Percentiles rank a stretch among this genome's conserved stretches.
phyloP scores from a whole-genome alignment of 2,797 vertebrate species.

The Sebastiscus albofasciatus region DNA sequence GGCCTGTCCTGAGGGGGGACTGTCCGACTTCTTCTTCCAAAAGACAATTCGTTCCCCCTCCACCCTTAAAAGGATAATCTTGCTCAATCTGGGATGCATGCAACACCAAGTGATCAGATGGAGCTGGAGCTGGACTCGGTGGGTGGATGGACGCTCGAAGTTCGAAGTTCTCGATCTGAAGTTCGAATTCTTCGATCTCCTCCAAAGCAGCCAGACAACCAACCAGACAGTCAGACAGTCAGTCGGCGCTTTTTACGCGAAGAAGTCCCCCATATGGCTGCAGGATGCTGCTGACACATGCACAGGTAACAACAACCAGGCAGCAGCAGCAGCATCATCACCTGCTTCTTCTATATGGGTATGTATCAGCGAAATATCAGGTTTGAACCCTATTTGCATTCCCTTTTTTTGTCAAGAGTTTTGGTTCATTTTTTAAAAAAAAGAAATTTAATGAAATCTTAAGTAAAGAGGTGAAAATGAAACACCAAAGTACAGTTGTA shows the following conservation, averaged over 20 bases:
- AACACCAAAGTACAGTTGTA: no score
- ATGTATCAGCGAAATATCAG: slow-evolving; percentile 45
- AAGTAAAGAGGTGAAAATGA: no score
- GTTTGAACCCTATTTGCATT: neutral
- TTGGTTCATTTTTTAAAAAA: no score
- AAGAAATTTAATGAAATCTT: no score
- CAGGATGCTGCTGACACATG: slow-evolving; percentile 74
- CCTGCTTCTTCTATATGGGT: slow-evolving; percentile 40
- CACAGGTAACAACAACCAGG: slow-evolving; percentile 50
- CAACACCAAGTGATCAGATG: slow-evolving; percentile 68
- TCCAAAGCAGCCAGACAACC: slow-evolving; percentile 52
- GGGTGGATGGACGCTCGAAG: slow-evolving; percentile 64
- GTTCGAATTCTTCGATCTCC: slow-evolving; percentile 74
- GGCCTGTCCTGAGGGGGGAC: slow-evolving; percentile 37
- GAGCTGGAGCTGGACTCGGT: slow-evolving; percentile 20
- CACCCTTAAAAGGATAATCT: slow-evolving; percentile 73
- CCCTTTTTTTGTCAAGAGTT: no score
- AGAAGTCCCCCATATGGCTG: slow-evolving; percentile 38
- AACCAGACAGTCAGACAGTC: slow-evolving; percentile 38
- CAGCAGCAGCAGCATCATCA: slow-evolving; percentile 39
- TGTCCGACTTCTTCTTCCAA: slow-evolving; percentile 65
- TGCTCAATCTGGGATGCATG: slow-evolving; percentile 74
- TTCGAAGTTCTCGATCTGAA: slow-evolving; percentile 77
- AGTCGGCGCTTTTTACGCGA: slow-evolving; percentile 10
- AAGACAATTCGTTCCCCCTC: slow-evolving; percentile 61